Evolutionary conservation across 2,888 invertebrate genomes (phyloP), one percentile per base, ranked within the genome.

Genomic region (Ryuthela nishihirai): DNA sequence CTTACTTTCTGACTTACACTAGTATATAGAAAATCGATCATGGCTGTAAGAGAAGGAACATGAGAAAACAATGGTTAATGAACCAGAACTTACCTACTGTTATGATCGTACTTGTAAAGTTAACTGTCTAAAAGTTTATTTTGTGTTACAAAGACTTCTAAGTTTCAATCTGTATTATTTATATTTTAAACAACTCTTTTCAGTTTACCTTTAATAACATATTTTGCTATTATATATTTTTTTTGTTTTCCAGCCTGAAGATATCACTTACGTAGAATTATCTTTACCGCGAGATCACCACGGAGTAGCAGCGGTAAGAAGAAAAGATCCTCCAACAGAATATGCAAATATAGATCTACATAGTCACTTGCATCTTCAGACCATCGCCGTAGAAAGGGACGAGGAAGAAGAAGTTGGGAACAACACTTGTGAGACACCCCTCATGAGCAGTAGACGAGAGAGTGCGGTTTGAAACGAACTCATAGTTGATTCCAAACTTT

Each of bases 261-360:
- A 59, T 23, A 59, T 59, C 32, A 59, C 59, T 1, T 59, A 59
- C 40, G 59, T 59, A 26, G 59, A 59, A 23, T 29, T 59, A 12
- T 53, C 59, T 25, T 24, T 59, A 35, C 59, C 59, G 17, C 47
- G 53, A 35, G 53, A 59, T 29, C 53, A 52, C 32, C 59, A 53
- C 48, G 44, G 44, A 23, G 36, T 58, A 1, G 40, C 58, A 5
- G 42, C 58, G 2, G 53, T 59, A 7, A n/a, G 59, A 23, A 49
- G 59, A 45, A 59, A 59, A 59, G 59, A 59, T 2, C 53, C 59
- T 12, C 47, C 47, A 4, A 59, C 59, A 17, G 59, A 59, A 12
- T 59, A 59, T 20, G 59, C 59, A 21, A 59, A 59, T 40, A 53
- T 59, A 38, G 59, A 59, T 36, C 47, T 59, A n/a, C 59, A 59